A percentile compares a stretch with the other conserved stretches of the same genome.
Evolutionary conservation across 2,888 invertebrate species (phyloP).

Genomic region (Polylopha cassiicola): DNA sequence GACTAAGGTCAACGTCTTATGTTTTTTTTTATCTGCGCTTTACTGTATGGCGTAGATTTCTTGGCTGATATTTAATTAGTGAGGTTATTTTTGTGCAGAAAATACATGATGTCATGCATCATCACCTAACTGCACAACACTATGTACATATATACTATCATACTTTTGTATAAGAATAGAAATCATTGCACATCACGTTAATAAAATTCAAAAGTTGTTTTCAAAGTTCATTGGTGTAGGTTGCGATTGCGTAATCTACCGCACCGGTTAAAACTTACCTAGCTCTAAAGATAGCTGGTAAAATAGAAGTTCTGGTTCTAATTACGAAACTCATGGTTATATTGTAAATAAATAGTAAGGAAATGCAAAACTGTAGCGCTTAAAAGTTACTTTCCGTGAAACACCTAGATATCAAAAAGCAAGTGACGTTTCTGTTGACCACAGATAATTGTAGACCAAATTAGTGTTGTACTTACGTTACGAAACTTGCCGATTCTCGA

Average conservation of each 20-base stretch:
- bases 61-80: too few species aligned
- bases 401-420: slow-evolving; percentile 1
- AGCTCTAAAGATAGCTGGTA: slow-evolving; percentile 49
- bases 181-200: too few species aligned
- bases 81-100: too few species aligned
- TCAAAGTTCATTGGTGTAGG: background rate
- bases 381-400: background rate
- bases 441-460: too few species aligned
- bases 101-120: too few species aligned
- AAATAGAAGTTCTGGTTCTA: slow-evolving; percentile 43
- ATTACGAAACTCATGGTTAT: slow-evolving; percentile 56
- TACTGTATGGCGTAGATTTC: too few species aligned
- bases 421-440: slow-evolving; percentile 5
- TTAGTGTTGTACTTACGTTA: too few species aligned
- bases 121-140: too few species aligned
- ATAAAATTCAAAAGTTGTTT: too few species aligned
- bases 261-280: slow-evolving; percentile 52
- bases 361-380: slow-evolving; percentile 10
- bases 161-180: too few species aligned
- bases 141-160: too few species aligned
- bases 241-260: slow-evolving; percentile 55
- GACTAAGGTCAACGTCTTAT: background rate
- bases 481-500: too few species aligned
- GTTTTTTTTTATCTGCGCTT: background rate
- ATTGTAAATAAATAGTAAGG: slow-evolving; percentile 12